Base-by-base conservation (phyloP, 2,888 invertebrate genomes). In the Melieria omissa region DNA sequence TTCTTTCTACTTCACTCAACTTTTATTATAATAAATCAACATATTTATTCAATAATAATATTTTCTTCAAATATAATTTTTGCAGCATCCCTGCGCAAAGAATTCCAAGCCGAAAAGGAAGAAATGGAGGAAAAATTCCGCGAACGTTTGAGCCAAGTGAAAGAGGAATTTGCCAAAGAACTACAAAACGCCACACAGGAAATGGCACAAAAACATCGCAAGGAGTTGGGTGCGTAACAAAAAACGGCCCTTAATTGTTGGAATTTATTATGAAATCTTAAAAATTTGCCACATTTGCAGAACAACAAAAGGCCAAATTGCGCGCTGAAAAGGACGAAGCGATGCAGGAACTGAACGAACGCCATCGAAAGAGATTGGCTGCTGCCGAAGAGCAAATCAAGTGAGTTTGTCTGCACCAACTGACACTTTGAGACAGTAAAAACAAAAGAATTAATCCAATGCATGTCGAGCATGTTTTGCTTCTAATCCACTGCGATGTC, bases 71-170 rank as follows among this genome's bases (percentile, higher is more conserved):
- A 10, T 3, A 3, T 49, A 49, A 3, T 14, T 4, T 55, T 70
- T 70, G 7, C 54, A 80, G 81, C 79, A 73, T 77, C 79, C 47
- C 80, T 87, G 16, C 82, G 81, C 41, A 76, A 82, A 70, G 93
- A 94, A 80, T 88, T 93, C 65, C 88, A 94, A 62, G 88, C 91
- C 78, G 89, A 93, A 70, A 88, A 94, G 83, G 91, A 92, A 81
- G 93, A 93, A 85, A 90, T 93, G 70, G 93, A 93, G 80, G 91
- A 92, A 85, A 89, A 89, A 7, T 93, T 94, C 84, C 91, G 92
- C 62, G 93, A 93, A 74, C 91, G 92, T 29, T 78, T 87, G 63
- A 81, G 81, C 62, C 85, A 86, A 71, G 86, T 87, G 46, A 86
- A 86, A 74, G 85, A 86, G n/a, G 86, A 87, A 71, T 87, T 87